phyloP scores from a whole-genome alignment of 2,113 vertebrate species.

The Clinocottus analis region DNA sequence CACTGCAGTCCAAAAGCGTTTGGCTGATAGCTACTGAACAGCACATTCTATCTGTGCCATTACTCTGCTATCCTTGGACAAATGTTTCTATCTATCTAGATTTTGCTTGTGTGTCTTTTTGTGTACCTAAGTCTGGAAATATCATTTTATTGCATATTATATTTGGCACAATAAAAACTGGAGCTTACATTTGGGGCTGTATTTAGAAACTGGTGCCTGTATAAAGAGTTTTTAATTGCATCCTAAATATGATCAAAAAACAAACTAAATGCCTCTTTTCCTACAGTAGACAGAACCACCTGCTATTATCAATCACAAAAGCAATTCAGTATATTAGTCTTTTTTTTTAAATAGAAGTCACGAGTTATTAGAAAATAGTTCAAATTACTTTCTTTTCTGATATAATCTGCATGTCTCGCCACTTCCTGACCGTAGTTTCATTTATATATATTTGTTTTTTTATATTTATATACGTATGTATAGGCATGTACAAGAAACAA shows the following conservation, averaged over 20 bases:
- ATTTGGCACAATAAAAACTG: slow-evolving; percentile 92
- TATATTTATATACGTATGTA: slow-evolving; percentile 87
- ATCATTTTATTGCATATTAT: slow-evolving; percentile 89
- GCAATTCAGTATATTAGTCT: slow-evolving; percentile 74
- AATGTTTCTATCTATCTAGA: slow-evolving; percentile 67
- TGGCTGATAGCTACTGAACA: slow-evolving; percentile 86
- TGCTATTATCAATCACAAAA: slow-evolving; percentile 79
- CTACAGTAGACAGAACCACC: slow-evolving; percentile 77
- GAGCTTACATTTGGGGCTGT: slow-evolving; percentile 81
- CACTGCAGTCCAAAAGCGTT: slow-evolving; percentile 87
- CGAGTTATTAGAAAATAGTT: slow-evolving; percentile 95
- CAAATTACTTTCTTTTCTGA: slow-evolving; percentile 86
- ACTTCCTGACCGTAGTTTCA: slow-evolving; percentile 88
- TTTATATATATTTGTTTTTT: slow-evolving; percentile 85
- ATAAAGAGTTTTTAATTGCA: slow-evolving; percentile 84
- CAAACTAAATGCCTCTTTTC: slow-evolving; percentile 79
- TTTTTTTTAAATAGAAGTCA: slow-evolving; percentile 92
- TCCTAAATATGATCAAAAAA: slow-evolving; percentile 86
- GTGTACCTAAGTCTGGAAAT: slow-evolving; percentile 71
- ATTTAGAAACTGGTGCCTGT: slow-evolving; percentile 86
- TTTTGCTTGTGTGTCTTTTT: slow-evolving; percentile 65
- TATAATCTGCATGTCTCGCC: slow-evolving; percentile 92
- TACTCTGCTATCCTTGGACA: slow-evolving; percentile 72
- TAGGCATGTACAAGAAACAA: slow-evolving; percentile 86
- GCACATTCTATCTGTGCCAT: slow-evolving; percentile 79